Percentiles rank a stretch among this genome's conserved stretches.
phyloP scores from a whole-genome alignment of 2,113 vertebrate genomes.

The Syngnathus floridae region DNA sequence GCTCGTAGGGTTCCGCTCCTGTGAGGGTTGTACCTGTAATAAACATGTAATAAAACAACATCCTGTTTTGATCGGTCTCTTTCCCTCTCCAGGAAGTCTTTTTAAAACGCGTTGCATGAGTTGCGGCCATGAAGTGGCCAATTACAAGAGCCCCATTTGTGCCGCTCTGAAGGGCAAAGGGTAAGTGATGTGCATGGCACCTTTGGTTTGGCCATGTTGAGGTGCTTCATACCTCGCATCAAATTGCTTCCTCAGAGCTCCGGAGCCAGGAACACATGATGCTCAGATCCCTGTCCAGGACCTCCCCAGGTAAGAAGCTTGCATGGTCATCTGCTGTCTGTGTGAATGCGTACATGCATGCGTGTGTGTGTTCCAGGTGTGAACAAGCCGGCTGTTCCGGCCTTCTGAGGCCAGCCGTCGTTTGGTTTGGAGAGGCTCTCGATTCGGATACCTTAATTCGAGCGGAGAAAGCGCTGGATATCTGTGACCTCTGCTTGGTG shows the following conservation, averaged over 20 bases:
- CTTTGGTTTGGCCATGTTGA: too few species aligned
- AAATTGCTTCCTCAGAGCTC: slow-evolving; percentile 71
- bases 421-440: slow-evolving; percentile 95
- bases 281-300: slow-evolving; percentile 77
- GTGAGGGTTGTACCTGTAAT: too few species aligned
- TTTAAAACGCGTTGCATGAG: slow-evolving; percentile 90
- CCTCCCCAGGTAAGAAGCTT: slow-evolving; percentile 77
- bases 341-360: slow-evolving; percentile 9
- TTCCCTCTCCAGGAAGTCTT: slow-evolving; percentile 76
- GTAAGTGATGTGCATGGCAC: slow-evolving; percentile 65
- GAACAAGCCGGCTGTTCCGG: slow-evolving; percentile 76
- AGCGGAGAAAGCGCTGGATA: slow-evolving; percentile 80
- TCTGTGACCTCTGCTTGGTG: slow-evolving; percentile 91
- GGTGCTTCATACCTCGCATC: not conserved
- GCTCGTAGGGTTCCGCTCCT: too few species aligned
- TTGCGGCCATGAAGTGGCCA: slow-evolving; percentile 78
- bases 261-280: slow-evolving; percentile 77
- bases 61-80: not conserved
- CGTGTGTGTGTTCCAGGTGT: slow-evolving; percentile 72
- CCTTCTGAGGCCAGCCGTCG: slow-evolving; percentile 87
- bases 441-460: slow-evolving; percentile 74
- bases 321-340: not conserved
- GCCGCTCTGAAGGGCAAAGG: slow-evolving; percentile 84
- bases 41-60: not conserved
- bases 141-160: slow-evolving; percentile 89